A percentile compares a stretch with the other conserved stretches of the same genome.
phyloP scores from a whole-genome alignment of 2,113 vertebrate genomes.

The Clinocottus analis region DNA sequence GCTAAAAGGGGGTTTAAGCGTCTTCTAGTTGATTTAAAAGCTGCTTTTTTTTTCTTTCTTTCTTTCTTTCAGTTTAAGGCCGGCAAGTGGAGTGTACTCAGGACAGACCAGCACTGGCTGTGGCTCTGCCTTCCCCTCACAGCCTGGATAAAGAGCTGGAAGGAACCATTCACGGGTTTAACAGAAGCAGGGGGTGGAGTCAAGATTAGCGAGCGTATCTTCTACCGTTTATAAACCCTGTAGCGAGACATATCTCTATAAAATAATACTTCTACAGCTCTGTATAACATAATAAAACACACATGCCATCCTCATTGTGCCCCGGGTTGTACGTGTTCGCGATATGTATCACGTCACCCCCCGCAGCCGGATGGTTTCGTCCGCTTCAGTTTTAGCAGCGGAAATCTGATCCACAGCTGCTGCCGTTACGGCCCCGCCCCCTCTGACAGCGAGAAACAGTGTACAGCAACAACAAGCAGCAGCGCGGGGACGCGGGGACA shows the following conservation, averaged over 20 bases:
- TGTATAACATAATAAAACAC: fast-evolving
- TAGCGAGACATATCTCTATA: neutral
- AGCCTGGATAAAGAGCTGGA: constrained; percentile 50
- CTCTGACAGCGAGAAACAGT: constrained; percentile 27
- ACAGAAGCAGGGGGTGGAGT: neutral
- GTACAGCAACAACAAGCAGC: constrained; percentile 28
- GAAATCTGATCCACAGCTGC: constrained; percentile 69
- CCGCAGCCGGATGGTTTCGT: constrained; percentile 46
- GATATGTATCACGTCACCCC: fast-evolving
- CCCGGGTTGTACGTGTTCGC: neutral
- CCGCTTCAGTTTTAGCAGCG: constrained; percentile 55
- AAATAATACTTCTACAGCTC: fast-evolving
- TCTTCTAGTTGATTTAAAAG: constrained; percentile 1
- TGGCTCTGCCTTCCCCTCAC: constrained; percentile 13
- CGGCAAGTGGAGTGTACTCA: fast-evolving
- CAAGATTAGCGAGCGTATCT: neutral
- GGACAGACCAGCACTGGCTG: constrained; percentile 36
- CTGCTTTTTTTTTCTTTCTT: neutral
- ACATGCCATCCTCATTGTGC: fast-evolving
- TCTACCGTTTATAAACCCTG: neutral
- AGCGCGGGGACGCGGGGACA: constrained; percentile 2
- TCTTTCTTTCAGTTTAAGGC: neutral
- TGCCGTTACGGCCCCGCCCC: constrained; percentile 14
- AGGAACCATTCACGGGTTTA: constrained; percentile 40
- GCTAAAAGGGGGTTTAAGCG: constrained; percentile 3